These are phyloP conservation scores for Baryphthengus martii DNA, from an alignment of 2,113 vertebrate genomes.

Conservation along the genomic window DNA sequence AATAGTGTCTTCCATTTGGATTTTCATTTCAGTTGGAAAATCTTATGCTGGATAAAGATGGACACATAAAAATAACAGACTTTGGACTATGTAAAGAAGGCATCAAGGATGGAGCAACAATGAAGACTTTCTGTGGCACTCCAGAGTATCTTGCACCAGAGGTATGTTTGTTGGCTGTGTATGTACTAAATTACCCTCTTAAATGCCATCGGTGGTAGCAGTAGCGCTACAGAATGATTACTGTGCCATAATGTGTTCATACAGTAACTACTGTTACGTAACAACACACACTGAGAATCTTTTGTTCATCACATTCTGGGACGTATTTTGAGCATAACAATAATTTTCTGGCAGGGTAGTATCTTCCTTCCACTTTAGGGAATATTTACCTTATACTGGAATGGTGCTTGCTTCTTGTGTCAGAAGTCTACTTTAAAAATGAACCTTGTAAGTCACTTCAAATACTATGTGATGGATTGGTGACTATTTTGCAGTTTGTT, in stretches of 20 bases:
- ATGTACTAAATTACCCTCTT: background rate
- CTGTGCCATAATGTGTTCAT: background rate
- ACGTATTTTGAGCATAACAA: background rate
- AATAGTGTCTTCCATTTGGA: background rate
- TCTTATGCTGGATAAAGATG: slow-evolving; percentile 97
- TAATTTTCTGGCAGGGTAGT: background rate
- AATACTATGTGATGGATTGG: background rate
- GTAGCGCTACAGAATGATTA: background rate
- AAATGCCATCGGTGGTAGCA: background rate
- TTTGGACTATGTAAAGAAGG: slow-evolving; percentile 98
- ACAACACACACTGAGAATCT: background rate
- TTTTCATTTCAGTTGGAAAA: slow-evolving; percentile 87
- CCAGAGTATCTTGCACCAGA: slow-evolving; percentile 97
- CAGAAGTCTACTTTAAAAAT: background rate
- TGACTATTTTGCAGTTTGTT: background rate
- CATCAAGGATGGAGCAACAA: slow-evolving; percentile 95
- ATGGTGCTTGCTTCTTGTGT: background rate
- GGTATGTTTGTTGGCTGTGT: slow-evolving; percentile 69
- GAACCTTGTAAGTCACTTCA: background rate
- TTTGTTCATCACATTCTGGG: background rate
- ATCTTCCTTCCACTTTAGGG: background rate
- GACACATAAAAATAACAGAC: slow-evolving; percentile 97
- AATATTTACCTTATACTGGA: background rate
- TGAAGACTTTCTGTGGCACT: slow-evolving; percentile 99
- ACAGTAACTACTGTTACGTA: background rate